Evolutionary conservation across 2,113 vertebrate genomes (phyloP).

Genomic region (rabbit (Oryctolagus cuniculus)): mOryCun1.1 NC_091441.1:10289501-10290000

Average conservation of each 20-base stretch:
- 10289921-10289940: background rate
- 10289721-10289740: background rate
- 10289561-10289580: background rate
- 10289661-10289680: background rate
- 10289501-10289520: background rate
- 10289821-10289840: background rate
- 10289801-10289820: background rate
- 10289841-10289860: background rate
- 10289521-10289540: background rate
- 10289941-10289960: background rate
- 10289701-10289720: background rate
- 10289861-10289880: background rate
- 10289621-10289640: background rate
- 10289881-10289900: background rate
- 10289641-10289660: background rate
- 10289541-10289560: background rate
- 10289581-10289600: no score
- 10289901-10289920: fast-evolving
- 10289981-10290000: no score
- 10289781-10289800: background rate
- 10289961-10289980: no score
- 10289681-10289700: background rate
- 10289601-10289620: background rate
- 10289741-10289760: background rate
- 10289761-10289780: background rate